Evolutionary conservation across 2,113 vertebrate species (phyloP).

Genomic region (Phycodurus eques): DNA sequence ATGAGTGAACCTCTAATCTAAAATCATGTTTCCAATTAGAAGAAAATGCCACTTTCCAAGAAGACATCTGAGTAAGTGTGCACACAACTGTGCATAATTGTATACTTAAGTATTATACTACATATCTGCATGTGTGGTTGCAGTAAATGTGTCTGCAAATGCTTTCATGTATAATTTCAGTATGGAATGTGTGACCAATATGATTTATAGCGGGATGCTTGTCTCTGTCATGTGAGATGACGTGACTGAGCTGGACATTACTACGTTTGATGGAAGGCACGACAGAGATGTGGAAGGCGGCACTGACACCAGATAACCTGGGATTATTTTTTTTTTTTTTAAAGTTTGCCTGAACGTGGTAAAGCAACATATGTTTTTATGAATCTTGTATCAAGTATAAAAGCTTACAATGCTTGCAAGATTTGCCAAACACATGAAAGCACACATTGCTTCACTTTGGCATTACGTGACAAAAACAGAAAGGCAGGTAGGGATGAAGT

Average conservation of each 20-base stretch:
- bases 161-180: constrained; percentile 42
- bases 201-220: constrained; percentile 14
- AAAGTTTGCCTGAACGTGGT: not conserved
- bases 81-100: constrained; percentile 30
- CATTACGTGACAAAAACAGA: constrained; percentile 44
- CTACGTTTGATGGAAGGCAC: constrained; percentile 34
- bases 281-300: constrained; percentile 41
- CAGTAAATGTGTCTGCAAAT: constrained; percentile 23
- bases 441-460: constrained; percentile 32
- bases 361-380: not conserved
- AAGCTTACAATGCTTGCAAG: not conserved
- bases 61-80: constrained; percentile 22
- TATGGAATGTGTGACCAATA: constrained; percentile 22
- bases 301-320: constrained; percentile 23
- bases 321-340: no score
- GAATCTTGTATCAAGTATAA: not conserved
- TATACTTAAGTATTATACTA: constrained; percentile 15
- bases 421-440: constrained; percentile 36
- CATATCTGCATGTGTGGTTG: constrained; percentile 13
- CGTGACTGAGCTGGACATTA: constrained; percentile 20
- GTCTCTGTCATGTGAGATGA: constrained; percentile 12
- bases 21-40: constrained; percentile 41
- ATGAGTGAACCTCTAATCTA: constrained; percentile 41
- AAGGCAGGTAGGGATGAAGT: constrained; percentile 24
- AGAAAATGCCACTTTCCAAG: constrained; percentile 16